These are phyloP conservation scores for Sclerodermus sp. DNA, from an alignment of 2,888 invertebrate species.

Conservation along the genomic window DNA sequence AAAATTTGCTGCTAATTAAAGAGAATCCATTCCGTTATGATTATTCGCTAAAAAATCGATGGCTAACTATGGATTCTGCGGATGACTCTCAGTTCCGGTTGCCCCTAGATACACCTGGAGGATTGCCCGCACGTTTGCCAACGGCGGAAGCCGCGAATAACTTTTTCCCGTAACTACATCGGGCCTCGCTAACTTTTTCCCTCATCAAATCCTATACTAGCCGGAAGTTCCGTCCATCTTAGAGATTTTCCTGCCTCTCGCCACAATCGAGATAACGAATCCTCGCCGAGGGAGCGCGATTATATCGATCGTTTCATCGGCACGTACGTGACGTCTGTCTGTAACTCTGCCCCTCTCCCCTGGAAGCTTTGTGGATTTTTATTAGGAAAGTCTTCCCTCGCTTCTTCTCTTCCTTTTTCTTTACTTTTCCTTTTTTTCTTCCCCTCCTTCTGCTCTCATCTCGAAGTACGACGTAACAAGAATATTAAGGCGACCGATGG, in stretches of 20 bases:
- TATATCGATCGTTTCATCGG: slow-evolving; percentile 35
- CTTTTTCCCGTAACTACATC: slow-evolving; percentile 1
- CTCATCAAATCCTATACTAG: background rate
- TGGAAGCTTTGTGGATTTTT: background rate
- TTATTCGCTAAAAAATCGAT: too few species aligned
- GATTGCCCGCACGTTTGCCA: slow-evolving; percentile 2
- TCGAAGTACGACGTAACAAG: background rate
- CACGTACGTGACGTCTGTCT: slow-evolving; percentile 21
- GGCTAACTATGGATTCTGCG: too few species aligned
- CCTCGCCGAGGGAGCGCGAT: slow-evolving; percentile 20
- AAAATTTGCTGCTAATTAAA: too few species aligned
- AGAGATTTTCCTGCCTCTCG: slow-evolving; percentile 20
- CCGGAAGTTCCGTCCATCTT: slow-evolving; percentile 19
- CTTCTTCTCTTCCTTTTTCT: background rate
- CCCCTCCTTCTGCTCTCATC: background rate
- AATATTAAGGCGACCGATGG: background rate
- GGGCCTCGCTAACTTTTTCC: slow-evolving; percentile 1
- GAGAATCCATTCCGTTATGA: too few species aligned
- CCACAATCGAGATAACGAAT: slow-evolving; percentile 34
- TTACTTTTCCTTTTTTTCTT: background rate
- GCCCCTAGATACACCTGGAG: too few species aligned
- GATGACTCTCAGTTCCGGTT: too few species aligned
- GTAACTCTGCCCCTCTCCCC: background rate
- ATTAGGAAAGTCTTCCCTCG: background rate
- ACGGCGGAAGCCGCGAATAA: slow-evolving; percentile 1